phyloP scores from a whole-genome alignment of 2,797 vertebrate genomes.

The Acrossocheilus wenchowensis region DNA sequence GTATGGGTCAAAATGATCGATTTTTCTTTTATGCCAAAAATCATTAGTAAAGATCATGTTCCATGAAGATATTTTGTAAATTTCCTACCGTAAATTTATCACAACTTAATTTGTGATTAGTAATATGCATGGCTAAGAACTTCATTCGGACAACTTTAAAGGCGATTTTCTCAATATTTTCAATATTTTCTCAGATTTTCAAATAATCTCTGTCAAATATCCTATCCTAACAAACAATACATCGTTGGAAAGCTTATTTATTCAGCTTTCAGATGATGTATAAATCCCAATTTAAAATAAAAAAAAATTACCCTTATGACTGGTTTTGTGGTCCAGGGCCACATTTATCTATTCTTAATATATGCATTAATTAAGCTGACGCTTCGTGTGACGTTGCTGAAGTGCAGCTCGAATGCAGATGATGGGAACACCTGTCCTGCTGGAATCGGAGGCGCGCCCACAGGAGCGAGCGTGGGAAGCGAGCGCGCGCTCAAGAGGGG shows the following conservation, averaged over 20 bases:
- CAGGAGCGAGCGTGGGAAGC: conserved; percentile 54
- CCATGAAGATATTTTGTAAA: not conserved
- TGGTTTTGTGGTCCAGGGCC: not conserved
- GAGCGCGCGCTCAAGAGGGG: conserved; percentile 50
- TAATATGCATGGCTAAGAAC: not conserved
- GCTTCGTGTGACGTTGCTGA: not conserved
- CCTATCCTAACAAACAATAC: not conserved
- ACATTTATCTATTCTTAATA: not conserved
- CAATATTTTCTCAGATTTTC: not conserved
- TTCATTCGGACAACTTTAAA: too few relatives aligned
- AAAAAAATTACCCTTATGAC: not conserved
- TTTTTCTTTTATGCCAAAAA: too few relatives aligned
- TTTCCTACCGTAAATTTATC: not conserved
- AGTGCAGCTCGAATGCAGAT: conserved; percentile 3
- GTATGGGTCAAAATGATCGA: too few relatives aligned
- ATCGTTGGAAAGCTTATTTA: not conserved
- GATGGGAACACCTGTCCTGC: conserved; percentile 58
- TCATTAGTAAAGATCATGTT: not conserved
- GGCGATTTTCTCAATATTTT: not conserved
- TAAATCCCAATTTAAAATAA: too few relatives aligned
- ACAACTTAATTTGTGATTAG: not conserved
- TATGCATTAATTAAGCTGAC: not conserved
- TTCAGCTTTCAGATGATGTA: not conserved
- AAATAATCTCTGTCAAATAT: not conserved
- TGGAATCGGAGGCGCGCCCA: conserved; percentile 41